These are phyloP conservation scores for Oryzias woworae DNA, from an alignment of 2,113 vertebrate genomes.

Conservation along the genomic window DNA sequence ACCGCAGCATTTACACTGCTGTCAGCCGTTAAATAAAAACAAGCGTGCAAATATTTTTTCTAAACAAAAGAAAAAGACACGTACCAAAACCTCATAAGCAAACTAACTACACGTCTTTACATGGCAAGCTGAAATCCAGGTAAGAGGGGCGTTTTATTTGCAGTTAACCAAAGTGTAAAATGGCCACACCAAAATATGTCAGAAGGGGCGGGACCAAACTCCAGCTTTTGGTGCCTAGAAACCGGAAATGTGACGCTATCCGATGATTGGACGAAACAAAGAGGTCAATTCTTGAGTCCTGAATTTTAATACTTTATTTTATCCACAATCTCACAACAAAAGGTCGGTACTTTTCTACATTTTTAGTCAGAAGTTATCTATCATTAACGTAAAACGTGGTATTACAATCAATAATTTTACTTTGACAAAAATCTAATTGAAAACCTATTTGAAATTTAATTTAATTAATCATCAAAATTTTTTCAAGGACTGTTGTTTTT, in stretches of 20 bases:
- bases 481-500: too few species aligned
- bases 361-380: not conserved
- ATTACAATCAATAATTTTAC: too few species aligned
- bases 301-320: not conserved
- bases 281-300: not conserved
- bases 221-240: slow-evolving; percentile 38
- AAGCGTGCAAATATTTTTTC: not conserved
- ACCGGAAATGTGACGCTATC: not conserved
- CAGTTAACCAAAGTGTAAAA: slow-evolving; percentile 59
- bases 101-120: not conserved
- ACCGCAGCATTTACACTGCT: not conserved
- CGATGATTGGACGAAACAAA: slow-evolving; percentile 55
- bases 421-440: too few species aligned
- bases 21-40: not conserved
- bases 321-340: too few species aligned
- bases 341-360: not conserved
- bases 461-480: too few species aligned
- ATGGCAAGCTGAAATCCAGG: slow-evolving; percentile 6
- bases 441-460: too few species aligned
- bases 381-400: not conserved
- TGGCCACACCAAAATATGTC: slow-evolving; percentile 66
- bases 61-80: slow-evolving; percentile 3
- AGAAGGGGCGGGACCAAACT: slow-evolving; percentile 30
- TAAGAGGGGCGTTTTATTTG: slow-evolving; percentile 24
- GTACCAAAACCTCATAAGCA: slow-evolving; percentile 38